These are phyloP conservation scores for Pluvialis apricaria DNA, from an alignment of 2,113 vertebrate genomes.

Conservation along the genomic window DNA sequence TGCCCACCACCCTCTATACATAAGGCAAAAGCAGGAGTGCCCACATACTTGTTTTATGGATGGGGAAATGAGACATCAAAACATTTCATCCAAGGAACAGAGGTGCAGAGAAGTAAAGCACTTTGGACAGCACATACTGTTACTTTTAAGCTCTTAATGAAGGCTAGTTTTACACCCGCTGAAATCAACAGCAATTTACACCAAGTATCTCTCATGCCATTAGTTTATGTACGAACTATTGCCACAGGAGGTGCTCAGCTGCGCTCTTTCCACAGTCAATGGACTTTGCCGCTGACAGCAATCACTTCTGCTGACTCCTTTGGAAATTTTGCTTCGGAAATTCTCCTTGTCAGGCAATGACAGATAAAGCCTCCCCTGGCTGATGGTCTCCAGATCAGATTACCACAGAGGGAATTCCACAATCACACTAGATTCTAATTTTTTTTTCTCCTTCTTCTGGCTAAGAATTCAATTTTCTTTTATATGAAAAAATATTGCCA, in stretches of 20 bases:
- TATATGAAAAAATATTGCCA: constrained; percentile 28
- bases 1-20: neutral
- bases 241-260: neutral
- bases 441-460: neutral
- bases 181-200: neutral
- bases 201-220: neutral
- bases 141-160: neutral
- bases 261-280: rapidly evolving
- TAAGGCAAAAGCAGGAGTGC: neutral
- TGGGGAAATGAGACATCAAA: neutral
- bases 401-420: neutral
- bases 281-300: neutral
- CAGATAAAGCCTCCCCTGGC: neutral
- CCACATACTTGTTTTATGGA: neutral
- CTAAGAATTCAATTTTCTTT: constrained; percentile 33
- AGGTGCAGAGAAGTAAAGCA: neutral
- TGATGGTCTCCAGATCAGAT: neutral
- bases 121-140: neutral
- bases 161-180: neutral
- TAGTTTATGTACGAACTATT: neutral
- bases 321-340: neutral
- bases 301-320: neutral
- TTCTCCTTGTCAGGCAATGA: neutral
- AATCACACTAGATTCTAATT: neutral
- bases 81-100: neutral